Percentiles rank a stretch among this genome's conserved stretches.
phyloP scores from a whole-genome alignment of 2,797 vertebrate species.

The Thunnus albacares region DNA sequence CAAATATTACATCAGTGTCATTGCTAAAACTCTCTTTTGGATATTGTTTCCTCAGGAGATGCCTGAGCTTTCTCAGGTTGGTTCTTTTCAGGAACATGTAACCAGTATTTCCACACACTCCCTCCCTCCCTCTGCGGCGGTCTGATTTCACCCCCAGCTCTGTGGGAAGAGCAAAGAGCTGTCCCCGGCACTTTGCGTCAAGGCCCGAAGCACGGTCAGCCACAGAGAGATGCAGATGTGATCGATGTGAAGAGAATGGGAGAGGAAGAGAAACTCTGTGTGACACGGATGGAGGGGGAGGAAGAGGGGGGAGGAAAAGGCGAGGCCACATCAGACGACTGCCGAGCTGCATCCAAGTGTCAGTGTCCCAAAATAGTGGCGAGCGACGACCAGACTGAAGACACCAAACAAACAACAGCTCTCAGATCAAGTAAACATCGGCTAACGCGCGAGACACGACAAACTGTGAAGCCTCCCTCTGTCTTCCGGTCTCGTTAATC shows the following conservation, averaged over 20 bases:
- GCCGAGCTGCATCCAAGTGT: slow-evolving; percentile 74
- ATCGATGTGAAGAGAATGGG: slow-evolving; percentile 55
- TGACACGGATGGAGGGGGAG: slow-evolving; percentile 46
- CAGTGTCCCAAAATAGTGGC: slow-evolving; percentile 80
- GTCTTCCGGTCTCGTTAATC: slow-evolving; percentile 78
- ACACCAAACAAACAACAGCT: slow-evolving; percentile 85
- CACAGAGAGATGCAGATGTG: slow-evolving; percentile 66
- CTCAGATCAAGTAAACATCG: slow-evolving; percentile 84
- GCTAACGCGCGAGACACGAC: slow-evolving; percentile 64
- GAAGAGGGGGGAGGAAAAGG: slow-evolving; percentile 29
- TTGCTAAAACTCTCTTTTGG: not conserved
- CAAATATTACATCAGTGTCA: too few species aligned
- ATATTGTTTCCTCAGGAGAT: not conserved
- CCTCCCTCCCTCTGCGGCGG: slow-evolving; percentile 38
- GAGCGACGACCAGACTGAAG: slow-evolving; percentile 78
- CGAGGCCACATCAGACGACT: slow-evolving; percentile 74
- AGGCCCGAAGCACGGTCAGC: slow-evolving; percentile 54
- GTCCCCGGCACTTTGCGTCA: slow-evolving; percentile 77
- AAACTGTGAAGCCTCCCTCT: slow-evolving; percentile 77
- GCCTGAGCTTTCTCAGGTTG: slow-evolving; percentile 3
- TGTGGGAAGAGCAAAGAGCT: slow-evolving; percentile 69
- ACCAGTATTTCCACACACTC: slow-evolving; percentile 45
- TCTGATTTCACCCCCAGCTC: slow-evolving; percentile 45
- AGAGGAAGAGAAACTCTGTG: slow-evolving; percentile 59
- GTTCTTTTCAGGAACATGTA: slow-evolving; percentile 65